Evolutionary conservation across 1,140 invertebrate species (phyloP).

Genomic region (Sesamia nonagrioides): DNA sequence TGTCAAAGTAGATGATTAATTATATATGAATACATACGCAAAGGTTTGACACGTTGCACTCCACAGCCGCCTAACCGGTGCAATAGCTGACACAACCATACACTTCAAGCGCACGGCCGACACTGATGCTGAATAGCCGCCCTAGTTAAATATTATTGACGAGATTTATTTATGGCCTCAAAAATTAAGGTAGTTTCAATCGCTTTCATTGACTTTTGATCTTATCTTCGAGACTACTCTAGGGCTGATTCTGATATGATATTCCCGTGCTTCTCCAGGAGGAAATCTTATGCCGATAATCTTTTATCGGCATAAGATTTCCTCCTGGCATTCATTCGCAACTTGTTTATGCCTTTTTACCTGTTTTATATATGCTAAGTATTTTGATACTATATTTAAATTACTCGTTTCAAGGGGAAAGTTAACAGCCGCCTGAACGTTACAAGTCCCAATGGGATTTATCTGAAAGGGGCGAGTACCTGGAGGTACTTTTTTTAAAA

Average conservation of each 20-base stretch:
- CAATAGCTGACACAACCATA: constrained; percentile 35
- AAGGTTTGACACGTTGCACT: not conserved
- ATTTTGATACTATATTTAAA: not conserved
- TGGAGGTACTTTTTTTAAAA: constrained; percentile 48
- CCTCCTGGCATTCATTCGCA: not conserved
- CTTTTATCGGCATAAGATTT: not conserved
- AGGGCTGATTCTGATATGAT: not conserved
- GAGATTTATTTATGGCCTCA: constrained; percentile 26
- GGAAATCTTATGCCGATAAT: too few species aligned
- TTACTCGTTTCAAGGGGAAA: constrained; percentile 2
- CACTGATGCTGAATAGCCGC: constrained; percentile 39
- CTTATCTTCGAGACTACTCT: not conserved
- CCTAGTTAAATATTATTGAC: constrained; percentile 41
- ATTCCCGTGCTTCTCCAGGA: not conserved
- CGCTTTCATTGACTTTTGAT: not conserved
- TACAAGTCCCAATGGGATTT: constrained; percentile 21
- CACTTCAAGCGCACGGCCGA: constrained; percentile 29
- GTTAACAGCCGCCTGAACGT: constrained; percentile 3
- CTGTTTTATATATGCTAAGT: not conserved
- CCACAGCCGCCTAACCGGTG: constrained; percentile 2
- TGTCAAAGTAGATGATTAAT: constrained; percentile 1
- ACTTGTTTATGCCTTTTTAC: not conserved
- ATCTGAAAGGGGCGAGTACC: constrained; percentile 27
- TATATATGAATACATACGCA: constrained; percentile 6
- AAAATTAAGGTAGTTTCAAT: constrained; percentile 2